Percentiles rank a stretch among this genome's conserved stretches.
phyloP scores from a whole-genome alignment of 2,888 invertebrate genomes.

The Hydroisotoma schaefferi region DNA sequence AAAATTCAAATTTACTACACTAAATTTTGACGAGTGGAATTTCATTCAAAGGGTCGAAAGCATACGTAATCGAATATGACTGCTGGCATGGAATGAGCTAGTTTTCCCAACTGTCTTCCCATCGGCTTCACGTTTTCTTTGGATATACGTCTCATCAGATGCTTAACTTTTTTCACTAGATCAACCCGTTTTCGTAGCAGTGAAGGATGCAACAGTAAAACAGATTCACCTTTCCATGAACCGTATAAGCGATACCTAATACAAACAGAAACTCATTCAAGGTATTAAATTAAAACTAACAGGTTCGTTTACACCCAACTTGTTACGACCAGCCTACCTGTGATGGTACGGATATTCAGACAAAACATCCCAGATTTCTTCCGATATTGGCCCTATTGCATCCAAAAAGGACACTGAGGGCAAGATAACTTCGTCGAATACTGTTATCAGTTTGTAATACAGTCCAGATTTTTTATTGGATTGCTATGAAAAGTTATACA shows the following conservation, averaged over 20 bases:
- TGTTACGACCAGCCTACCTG: slow-evolving; percentile 54
- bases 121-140: slow-evolving; percentile 98
- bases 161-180: slow-evolving; percentile 85
- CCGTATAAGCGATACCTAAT: slow-evolving; percentile 85
- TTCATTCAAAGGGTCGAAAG: slow-evolving; percentile 43
- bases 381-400: slow-evolving; percentile 91
- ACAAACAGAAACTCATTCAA: slow-evolving; percentile 30
- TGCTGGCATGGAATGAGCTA: slow-evolving; percentile 93
- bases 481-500: slow-evolving; percentile 6
- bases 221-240: slow-evolving; percentile 92
- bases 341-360: slow-evolving; percentile 82
- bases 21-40: background rate
- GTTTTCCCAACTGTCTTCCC: slow-evolving; percentile 91
- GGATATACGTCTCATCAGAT: slow-evolving; percentile 93
- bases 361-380: slow-evolving; percentile 89
- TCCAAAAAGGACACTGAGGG: slow-evolving; percentile 89
- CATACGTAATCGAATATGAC: slow-evolving; percentile 92
- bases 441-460: slow-evolving; percentile 77
- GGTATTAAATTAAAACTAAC: background rate
- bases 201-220: slow-evolving; percentile 71
- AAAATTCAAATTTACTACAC: background rate
- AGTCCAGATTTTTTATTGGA: slow-evolving; percentile 54
- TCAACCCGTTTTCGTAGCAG: slow-evolving; percentile 80
- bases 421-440: slow-evolving; percentile 82
- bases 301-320: background rate